Evolutionary conservation across 2,797 vertebrate genomes (phyloP).

Genomic region (Dendrocincla fuliginosa): DNA sequence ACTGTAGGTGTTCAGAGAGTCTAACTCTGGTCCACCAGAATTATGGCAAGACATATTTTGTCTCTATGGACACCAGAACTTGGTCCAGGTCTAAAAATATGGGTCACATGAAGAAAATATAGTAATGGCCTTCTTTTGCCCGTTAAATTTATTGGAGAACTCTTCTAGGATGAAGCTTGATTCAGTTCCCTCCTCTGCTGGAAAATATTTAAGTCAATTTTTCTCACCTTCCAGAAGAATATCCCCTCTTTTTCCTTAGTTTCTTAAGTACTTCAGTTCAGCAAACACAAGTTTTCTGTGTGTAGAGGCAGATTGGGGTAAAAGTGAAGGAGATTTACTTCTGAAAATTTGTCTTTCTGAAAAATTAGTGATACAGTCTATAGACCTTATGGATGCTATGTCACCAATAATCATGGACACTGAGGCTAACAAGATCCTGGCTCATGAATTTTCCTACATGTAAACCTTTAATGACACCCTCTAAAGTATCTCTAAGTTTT

Average conservation of each 20-base stretch:
- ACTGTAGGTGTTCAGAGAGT: background rate
- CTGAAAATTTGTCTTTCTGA: background rate
- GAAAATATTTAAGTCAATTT: background rate
- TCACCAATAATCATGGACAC: background rate
- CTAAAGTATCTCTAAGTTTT: background rate
- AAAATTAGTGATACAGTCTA: background rate
- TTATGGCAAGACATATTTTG: background rate
- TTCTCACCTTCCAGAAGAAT: background rate
- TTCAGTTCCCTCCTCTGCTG: background rate
- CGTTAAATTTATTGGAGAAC: background rate
- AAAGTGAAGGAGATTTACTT: background rate
- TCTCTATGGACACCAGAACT: background rate
- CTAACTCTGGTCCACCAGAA: background rate
- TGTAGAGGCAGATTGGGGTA: accelerated
- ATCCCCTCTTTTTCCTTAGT: background rate
- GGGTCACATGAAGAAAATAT: background rate
- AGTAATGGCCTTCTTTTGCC: background rate
- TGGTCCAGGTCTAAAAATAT: background rate
- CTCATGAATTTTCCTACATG: background rate
- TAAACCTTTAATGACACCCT: background rate
- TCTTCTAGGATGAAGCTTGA: background rate
- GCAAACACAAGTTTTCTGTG: background rate
- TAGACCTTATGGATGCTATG: background rate
- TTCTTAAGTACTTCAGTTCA: background rate
- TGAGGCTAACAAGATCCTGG: background rate